These are phyloP conservation scores for Variabilichromis moorii DNA, from an alignment of 2,113 vertebrate genomes.

Conservation along the genomic window DNA sequence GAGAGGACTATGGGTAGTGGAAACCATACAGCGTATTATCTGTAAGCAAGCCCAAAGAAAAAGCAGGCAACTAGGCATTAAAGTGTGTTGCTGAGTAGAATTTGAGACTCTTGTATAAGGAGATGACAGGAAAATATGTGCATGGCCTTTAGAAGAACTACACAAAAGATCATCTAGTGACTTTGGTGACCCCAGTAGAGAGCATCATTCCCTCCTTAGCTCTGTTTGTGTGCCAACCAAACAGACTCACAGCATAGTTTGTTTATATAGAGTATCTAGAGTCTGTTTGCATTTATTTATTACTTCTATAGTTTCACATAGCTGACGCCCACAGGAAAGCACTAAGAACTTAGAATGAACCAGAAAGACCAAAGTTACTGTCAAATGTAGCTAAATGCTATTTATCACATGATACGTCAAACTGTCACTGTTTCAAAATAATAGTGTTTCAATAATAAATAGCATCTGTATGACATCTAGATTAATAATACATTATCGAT, in stretches of 20 bases:
- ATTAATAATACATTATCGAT: background rate
- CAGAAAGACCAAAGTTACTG: background rate
- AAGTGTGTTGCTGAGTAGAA: background rate
- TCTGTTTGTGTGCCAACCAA: background rate
- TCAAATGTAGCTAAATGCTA: background rate
- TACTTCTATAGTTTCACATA: background rate
- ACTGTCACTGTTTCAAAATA: background rate
- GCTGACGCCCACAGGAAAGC: background rate
- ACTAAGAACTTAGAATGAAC: background rate
- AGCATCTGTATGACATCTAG: background rate
- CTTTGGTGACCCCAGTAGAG: background rate
- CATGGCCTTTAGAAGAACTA: background rate
- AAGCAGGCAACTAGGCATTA: background rate
- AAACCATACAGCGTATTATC: background rate
- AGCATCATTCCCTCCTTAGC: background rate
- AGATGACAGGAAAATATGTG: background rate
- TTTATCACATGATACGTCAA: background rate
- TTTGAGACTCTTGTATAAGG: background rate
- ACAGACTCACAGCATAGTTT: background rate
- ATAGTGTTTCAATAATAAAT: background rate
- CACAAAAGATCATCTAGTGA: background rate
- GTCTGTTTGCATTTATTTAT: background rate
- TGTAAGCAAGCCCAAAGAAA: background rate
- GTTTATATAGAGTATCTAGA: background rate
- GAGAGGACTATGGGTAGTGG: background rate